A percentile compares a stretch with the other conserved stretches of the same genome.
phyloP scores from a whole-genome alignment of 2,888 invertebrate species.

The Chaetogeoica ovagalla region DNA sequence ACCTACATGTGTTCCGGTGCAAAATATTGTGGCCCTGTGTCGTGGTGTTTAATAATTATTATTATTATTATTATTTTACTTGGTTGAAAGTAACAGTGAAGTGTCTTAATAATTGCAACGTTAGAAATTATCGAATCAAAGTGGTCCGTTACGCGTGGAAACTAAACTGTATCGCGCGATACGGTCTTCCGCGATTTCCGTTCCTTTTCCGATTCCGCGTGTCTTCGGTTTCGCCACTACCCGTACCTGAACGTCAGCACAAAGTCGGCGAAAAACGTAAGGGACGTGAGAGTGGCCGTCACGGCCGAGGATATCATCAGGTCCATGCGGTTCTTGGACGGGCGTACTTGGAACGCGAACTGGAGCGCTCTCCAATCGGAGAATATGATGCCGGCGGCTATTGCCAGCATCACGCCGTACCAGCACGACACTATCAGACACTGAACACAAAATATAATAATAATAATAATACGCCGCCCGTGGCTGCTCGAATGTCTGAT shows the following conservation, averaged over 20 bases:
- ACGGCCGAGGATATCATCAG: slow-evolving; percentile 70
- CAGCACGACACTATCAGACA: slow-evolving; percentile 67
- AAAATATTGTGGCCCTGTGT: too few relatives aligned
- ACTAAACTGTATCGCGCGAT: too few relatives aligned
- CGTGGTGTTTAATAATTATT: too few relatives aligned
- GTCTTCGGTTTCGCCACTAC: slow-evolving; percentile 3
- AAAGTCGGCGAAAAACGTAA: slow-evolving; percentile 68
- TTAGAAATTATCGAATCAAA: too few relatives aligned
- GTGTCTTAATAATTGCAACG: too few relatives aligned
- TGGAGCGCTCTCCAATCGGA: slow-evolving; percentile 61
- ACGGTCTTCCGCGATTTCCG: too few relatives aligned
- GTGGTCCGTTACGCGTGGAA: too few relatives aligned
- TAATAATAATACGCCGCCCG: background rate
- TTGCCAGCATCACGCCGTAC: slow-evolving; percentile 68
- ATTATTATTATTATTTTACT: too few relatives aligned
- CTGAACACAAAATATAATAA: slow-evolving; percentile 57
- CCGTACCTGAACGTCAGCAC: slow-evolving; percentile 64
- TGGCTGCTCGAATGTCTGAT: too few relatives aligned
- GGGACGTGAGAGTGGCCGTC: slow-evolving; percentile 67
- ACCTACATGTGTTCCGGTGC: too few relatives aligned
- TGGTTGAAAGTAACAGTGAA: too few relatives aligned
- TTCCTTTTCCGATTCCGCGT: too few relatives aligned
- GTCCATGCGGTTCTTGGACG: slow-evolving; percentile 70
- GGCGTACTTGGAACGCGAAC: slow-evolving; percentile 64
- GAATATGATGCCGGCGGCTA: slow-evolving; percentile 69